Conservation (phyloP, 2,888 invertebrate genomes). For the Ichneumoninae sp. region DNA sequence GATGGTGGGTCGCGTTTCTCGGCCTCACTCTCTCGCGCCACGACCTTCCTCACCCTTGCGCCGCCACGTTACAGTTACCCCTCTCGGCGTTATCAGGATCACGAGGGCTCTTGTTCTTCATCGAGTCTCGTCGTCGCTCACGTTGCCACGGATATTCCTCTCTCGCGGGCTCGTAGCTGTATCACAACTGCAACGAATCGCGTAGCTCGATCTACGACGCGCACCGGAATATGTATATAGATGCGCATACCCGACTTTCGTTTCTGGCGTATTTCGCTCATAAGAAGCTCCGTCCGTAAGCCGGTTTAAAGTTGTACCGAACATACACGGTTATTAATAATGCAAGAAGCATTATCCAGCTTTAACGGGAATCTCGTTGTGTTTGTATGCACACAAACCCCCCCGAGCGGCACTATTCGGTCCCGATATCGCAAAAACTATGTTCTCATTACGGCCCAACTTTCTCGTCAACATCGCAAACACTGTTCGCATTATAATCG, state of each 20-base stretch:
- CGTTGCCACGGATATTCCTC: slow-evolving; percentile 15
- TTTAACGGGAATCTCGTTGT: slow-evolving; percentile 19
- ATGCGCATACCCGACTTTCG: background rate
- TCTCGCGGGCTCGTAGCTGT: background rate
- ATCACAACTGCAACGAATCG: slow-evolving; percentile 11
- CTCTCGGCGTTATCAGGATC: slow-evolving; percentile 57
- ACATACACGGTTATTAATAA: slow-evolving; percentile 47
- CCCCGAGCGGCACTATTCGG: background rate
- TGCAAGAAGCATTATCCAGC: slow-evolving; percentile 48
- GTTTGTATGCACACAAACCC: background rate
- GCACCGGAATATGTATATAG: background rate
- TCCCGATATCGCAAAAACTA: slow-evolving; percentile 36
- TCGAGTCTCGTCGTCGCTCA: slow-evolving; percentile 32
- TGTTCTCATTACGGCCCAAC: slow-evolving; percentile 46
- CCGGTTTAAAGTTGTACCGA: slow-evolving; percentile 30
- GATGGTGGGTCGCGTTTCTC: background rate
- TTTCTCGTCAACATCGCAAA: slow-evolving; percentile 21
- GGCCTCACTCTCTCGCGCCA: background rate
- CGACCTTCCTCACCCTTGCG: background rate
- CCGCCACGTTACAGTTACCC: slow-evolving; percentile 31
- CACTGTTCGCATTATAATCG: background rate
- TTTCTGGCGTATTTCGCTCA: background rate
- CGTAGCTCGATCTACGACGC: background rate
- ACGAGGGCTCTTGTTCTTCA: slow-evolving; percentile 55
- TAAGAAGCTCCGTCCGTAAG: background rate